Conservation (phyloP, 2,113 vertebrate species). For the Podocnemis expansa region DNA sequence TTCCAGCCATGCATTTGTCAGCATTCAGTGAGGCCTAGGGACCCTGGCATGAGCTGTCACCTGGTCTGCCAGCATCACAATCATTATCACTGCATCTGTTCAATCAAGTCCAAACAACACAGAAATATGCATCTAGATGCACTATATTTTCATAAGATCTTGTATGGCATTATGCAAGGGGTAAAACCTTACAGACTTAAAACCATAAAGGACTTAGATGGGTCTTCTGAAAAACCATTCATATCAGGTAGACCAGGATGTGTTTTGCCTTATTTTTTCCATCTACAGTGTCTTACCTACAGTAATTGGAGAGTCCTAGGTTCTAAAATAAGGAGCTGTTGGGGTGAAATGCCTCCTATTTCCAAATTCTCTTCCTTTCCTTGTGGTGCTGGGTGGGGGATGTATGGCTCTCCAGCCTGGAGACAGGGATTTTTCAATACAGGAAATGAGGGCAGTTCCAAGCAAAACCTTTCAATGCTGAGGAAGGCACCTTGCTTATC, state of each 20-base stretch:
- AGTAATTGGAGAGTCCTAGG: not conserved
- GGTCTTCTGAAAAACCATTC: conserved; percentile 22
- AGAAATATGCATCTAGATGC: not conserved
- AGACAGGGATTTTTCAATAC: not conserved
- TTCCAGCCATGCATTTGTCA: too few species aligned
- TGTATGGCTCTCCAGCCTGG: not conserved
- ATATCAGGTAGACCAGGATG: not conserved
- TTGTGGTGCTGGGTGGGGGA: not conserved
- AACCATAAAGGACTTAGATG: conserved; percentile 10
- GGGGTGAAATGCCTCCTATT: not conserved
- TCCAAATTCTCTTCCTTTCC: conserved; percentile 10
- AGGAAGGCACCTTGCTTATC: not conserved
- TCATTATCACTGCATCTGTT: not conserved
- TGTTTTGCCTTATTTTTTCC: conserved; percentile 38
- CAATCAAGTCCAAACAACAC: not conserved
- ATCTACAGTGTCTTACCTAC: not conserved
- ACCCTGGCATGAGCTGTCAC: too few species aligned
- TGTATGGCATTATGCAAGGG: not conserved
- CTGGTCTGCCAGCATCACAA: too few species aligned
- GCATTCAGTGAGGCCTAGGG: too few species aligned
- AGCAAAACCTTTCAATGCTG: not conserved
- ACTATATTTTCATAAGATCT: conserved; percentile 3
- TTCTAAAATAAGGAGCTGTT: conserved; percentile 10
- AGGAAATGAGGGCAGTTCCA: not conserved
- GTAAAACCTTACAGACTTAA: conserved; percentile 15